Conservation (phyloP, 1,140 invertebrate species). For the Triops longicaudatus region DNA sequence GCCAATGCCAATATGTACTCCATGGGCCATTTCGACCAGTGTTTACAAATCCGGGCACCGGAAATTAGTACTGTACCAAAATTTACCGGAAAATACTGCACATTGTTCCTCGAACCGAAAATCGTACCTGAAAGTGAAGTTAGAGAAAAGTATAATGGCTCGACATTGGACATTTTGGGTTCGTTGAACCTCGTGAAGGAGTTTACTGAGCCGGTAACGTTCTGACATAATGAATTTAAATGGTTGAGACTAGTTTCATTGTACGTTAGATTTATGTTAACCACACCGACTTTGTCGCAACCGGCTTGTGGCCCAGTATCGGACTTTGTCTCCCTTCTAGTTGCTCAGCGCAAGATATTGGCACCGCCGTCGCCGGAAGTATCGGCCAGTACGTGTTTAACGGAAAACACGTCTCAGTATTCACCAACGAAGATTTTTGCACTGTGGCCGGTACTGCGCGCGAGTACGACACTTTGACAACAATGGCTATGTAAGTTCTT, state of each 20-base stretch:
- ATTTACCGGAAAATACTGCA: conserved; percentile 3
- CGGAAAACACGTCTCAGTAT: neutral
- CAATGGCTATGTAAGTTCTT: conserved; percentile 19
- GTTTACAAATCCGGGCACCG: neutral
- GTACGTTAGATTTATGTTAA: neutral
- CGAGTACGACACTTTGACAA: neutral
- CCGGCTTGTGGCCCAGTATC: neutral
- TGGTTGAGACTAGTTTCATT: neutral
- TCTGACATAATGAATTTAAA: neutral
- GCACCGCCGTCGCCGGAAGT: neutral
- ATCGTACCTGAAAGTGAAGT: neutral
- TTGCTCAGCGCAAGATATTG: conserved; percentile 3
- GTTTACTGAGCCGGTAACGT: neutral
- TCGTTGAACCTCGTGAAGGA: neutral
- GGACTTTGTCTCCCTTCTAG: conserved; percentile 15
- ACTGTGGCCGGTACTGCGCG: neutral
- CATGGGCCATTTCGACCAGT: conserved; percentile 19
- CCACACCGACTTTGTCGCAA: neutral
- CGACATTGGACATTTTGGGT: neutral
- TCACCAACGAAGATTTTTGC: conserved; percentile 21
- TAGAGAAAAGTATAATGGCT: neutral
- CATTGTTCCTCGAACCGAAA: neutral
- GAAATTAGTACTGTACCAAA: neutral
- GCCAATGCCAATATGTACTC: neutral
- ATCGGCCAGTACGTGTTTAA: neutral